Base-by-base conservation (phyloP, 1,140 invertebrate species). In the Charaxes varanes region DNA sequence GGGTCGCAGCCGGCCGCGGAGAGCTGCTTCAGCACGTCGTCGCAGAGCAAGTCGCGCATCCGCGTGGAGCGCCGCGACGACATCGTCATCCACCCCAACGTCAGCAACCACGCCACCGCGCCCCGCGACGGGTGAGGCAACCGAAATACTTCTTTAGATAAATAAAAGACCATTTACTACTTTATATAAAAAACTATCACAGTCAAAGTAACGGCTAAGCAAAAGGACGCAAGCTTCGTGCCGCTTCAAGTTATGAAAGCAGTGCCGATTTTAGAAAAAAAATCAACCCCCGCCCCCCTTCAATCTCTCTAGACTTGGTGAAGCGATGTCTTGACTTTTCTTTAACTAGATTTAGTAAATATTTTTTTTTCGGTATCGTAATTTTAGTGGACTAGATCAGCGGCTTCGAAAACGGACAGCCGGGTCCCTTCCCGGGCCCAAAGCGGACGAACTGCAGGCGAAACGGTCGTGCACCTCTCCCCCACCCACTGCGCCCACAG, bases 51-150 rank as follows among this genome's bases (percentile, higher is more conserved):
- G 71, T 95, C 92, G 60, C 89, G 90, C 23, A 96, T 96, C 49
- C 85, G 93, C 3, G 91, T 96, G 16, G 94, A 96, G 72, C 90
- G 91, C 55, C 87, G 92, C 13, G 90, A 94, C 52, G 90, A 92
- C 51, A 87, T 92, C 12, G 84, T 90, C 12, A 86, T 87, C 18
- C 76, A 78, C 7, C 90, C 89, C 5, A 91, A 91, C 57, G 88
- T 90, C 11, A 88, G 86, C 53, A 86, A 87, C 31, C 82, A 84
- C 31, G 69, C 85, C n/a, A 86, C 81, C 13, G 53, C 74, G 6
- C 10, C 54, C 1, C 35, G 41, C 4, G 62, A 69, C 18, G 64
- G 57, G 71, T 79, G 13, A 61, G 61, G n/a, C n/a, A n/a, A n/a
- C n/a, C n/a, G n/a, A n/a, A n/a, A n/a, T n/a, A n/a, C n/a, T n/a